Percentiles rank a stretch among this genome's conserved stretches.
Conservation (phyloP, 2,797 vertebrate species). For the Lophotriccus pileatus region DNA sequence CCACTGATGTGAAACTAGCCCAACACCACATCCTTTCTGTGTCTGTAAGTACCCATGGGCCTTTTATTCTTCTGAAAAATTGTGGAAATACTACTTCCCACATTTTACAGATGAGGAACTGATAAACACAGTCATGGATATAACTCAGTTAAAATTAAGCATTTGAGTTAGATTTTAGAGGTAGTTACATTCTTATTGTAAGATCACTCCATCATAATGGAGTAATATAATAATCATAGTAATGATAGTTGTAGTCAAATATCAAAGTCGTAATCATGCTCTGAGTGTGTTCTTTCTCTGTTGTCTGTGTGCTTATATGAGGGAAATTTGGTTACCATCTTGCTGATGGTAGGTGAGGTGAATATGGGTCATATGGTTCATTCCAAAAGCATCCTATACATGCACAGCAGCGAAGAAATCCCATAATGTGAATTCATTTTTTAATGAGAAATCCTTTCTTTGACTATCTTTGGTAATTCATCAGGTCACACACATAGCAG, state of each 20-base stretch:
- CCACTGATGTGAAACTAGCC: neutral
- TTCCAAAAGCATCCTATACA: neutral
- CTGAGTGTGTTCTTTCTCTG: neutral
- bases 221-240: neutral
- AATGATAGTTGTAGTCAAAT: neutral
- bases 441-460: neutral
- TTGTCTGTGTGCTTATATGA: neutral
- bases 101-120: neutral
- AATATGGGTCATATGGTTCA: neutral
- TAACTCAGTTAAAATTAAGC: neutral
- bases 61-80: neutral
- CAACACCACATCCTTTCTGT: neutral
- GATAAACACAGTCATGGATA: neutral
- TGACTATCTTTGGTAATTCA: neutral
- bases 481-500: neutral
- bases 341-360: neutral
- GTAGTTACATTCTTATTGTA: neutral
- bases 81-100: neutral
- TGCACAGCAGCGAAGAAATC: neutral
- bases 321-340: neutral
- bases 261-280: neutral
- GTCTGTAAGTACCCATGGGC: neutral
- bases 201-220: neutral
- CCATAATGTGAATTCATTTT: neutral
- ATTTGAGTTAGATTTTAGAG: neutral